Conservation (phyloP, 30 jellyfish, hydroid and myxozoan species). For the Mastigias papua region DNA sequence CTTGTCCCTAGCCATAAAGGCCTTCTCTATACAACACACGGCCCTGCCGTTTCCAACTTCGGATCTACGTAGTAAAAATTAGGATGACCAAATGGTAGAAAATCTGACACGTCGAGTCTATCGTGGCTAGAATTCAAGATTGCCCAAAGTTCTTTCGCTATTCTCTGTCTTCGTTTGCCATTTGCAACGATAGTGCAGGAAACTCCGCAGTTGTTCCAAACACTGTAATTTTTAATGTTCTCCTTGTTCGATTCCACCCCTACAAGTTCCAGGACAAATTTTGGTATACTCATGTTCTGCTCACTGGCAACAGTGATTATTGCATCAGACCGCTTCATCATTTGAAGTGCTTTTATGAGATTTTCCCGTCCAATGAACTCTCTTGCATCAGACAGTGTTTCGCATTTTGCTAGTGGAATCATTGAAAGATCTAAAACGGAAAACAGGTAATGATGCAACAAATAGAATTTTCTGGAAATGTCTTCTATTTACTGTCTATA, state of each 20-base stretch:
- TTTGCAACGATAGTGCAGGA: conserved; percentile 72
- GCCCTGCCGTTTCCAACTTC: conserved; percentile 89
- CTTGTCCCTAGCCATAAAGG: background rate
- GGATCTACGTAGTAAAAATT: conserved; percentile 74
- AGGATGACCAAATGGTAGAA: conserved; percentile 81
- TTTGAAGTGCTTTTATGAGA: conserved; percentile 48
- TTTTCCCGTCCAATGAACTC: conserved; percentile 50
- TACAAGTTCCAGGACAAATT: conserved; percentile 51
- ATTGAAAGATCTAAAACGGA: conserved; percentile 76
- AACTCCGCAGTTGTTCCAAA: conserved; percentile 82
- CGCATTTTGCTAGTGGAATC: conserved; percentile 65
- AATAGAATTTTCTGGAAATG: background rate
- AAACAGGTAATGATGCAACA: background rate
- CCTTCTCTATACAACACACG: conserved; percentile 72
- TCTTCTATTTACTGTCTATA: background rate
- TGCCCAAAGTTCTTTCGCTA: conserved; percentile 89
- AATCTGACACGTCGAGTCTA: conserved; percentile 77
- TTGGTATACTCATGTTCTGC: conserved; percentile 45
- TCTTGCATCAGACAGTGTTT: conserved; percentile 73
- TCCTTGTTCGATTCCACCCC: conserved; percentile 59
- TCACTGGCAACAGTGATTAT: conserved; percentile 67
- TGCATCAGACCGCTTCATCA: conserved; percentile 80
- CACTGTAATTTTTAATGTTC: conserved; percentile 38
- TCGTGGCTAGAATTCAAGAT: conserved; percentile 66
- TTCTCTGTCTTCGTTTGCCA: conserved; percentile 70